Evolutionary conservation across 2,797 vertebrate species (phyloP).

Genomic region (Hapalemur alaotrensis): DNA sequence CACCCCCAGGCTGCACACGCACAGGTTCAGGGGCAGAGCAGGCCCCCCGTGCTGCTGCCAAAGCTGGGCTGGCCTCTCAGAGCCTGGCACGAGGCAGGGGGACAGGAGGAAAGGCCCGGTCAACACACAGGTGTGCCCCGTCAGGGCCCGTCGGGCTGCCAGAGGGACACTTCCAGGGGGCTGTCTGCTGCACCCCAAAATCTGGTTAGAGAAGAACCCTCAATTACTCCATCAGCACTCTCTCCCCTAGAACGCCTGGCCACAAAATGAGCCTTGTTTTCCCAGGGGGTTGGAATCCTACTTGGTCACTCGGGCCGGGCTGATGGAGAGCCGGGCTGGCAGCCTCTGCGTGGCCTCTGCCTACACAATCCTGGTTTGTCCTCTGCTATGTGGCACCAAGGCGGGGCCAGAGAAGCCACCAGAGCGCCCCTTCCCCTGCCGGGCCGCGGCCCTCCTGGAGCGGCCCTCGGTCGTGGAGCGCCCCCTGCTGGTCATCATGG

Average conservation of each 20-base stretch:
- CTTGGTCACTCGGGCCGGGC: not conserved
- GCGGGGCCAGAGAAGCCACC: not conserved
- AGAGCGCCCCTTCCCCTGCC: not conserved
- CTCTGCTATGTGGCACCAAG: not conserved
- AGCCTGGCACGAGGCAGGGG: not conserved
- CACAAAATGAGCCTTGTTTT: not conserved
- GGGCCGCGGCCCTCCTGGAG: not conserved
- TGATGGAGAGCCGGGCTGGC: not conserved
- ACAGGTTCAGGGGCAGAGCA: not conserved
- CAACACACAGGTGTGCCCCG: not conserved
- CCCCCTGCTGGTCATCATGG: slow-evolving; percentile 45
- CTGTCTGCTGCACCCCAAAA: not conserved
- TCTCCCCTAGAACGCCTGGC: not conserved
- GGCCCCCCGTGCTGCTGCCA: rapidly evolving
- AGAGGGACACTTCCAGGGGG: not conserved
- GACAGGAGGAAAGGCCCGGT: not conserved
- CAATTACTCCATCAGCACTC: not conserved
- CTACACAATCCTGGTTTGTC: not conserved
- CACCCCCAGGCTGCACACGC: not conserved
- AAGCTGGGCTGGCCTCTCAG: not conserved
- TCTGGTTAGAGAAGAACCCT: not conserved
- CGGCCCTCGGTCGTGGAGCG: not conserved
- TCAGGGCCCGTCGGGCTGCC: not conserved
- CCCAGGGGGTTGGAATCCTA: not conserved
- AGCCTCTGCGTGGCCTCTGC: not conserved